Percentiles rank a stretch among this genome's conserved stretches.
Conservation (phyloP, 2,113 vertebrate species). For the Eclectus roratus region DNA sequence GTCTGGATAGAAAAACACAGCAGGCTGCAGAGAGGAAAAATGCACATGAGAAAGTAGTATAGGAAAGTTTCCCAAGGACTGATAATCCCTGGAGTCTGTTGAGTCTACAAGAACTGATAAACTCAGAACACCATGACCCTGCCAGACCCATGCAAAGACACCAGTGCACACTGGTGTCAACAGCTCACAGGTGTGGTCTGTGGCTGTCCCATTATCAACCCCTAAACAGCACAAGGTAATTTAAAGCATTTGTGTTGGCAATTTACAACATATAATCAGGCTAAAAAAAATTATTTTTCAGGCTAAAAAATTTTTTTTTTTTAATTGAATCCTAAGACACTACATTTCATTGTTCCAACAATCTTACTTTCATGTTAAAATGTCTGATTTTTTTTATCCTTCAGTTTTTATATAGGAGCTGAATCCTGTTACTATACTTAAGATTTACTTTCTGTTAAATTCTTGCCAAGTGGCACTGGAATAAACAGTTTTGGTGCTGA, state of each 20-base stretch:
- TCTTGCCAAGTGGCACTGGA: neutral
- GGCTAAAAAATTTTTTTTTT: neutral
- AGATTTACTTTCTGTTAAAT: neutral
- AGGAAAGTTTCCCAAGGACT: neutral
- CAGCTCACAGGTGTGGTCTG: neutral
- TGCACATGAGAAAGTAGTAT: neutral
- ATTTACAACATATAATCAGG: neutral
- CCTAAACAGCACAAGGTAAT: neutral
- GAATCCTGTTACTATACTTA: neutral
- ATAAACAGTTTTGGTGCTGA: neutral
- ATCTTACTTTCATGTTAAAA: neutral
- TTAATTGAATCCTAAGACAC: neutral
- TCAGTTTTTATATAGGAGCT: neutral
- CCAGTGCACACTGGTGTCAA: fast-evolving
- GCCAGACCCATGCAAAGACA: neutral
- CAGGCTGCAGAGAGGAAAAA: neutral
- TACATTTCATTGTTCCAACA: neutral
- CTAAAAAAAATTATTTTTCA: neutral
- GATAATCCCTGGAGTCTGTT: neutral
- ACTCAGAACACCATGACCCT: neutral
- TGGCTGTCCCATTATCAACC: neutral
- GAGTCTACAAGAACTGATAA: neutral
- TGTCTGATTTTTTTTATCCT: neutral
- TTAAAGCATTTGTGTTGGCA: neutral
- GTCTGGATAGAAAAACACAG: neutral